Evolutionary conservation across 2,113 vertebrate genomes (phyloP), one percentile per base, ranked within the genome.

Genomic region (Megaleporinus macrocephalus): DNA sequence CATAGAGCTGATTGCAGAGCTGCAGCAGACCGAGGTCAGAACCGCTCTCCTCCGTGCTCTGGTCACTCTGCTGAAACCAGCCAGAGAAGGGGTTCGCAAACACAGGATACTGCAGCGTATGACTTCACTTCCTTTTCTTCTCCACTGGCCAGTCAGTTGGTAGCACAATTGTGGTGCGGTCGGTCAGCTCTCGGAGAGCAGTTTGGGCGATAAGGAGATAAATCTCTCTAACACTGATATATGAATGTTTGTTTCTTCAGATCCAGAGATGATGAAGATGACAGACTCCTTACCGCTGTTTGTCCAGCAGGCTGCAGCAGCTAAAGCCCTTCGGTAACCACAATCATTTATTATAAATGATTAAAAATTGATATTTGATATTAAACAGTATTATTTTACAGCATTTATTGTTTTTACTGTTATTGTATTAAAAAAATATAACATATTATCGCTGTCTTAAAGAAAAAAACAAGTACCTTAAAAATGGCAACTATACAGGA

Each of bases 301-400:
- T 62, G 29, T 95, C 66, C 94, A 96, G 86, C 95, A 96, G 89
- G 95, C 95, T n/a, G 94, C 96, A 61, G 93, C 94, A 0, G 95
- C 95, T 24, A 83, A 77, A 80, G 75, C 78, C 14, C 63, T 86
- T 22, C 69, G 85, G 81, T 86, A 51, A 59, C 49, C 33, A 55
- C 16, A 18, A 14, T 51, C 49, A 2, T 4, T 51, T 16, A 51
- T 51, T 51, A 2, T 5, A 49, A 49, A 51, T 44, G 11, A 44
- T 36, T 4, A 36, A 36, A 6, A 36, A 36, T 4, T 36, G 6
- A 4, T 3, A 36, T 36, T 36, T 36, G 33, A 36, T 36, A 36
- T 4, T 4, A 36, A 36, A 4, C 3, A 36, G 6, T 36, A 36
- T 36, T 3, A 44, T 11, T 9, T n/a, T n/a, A n/a, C n/a, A n/a